A percentile compares a stretch with the other conserved stretches of the same genome.
phyloP scores from a whole-genome alignment of 2,888 invertebrate genomes.

The Ophion costatus region DNA sequence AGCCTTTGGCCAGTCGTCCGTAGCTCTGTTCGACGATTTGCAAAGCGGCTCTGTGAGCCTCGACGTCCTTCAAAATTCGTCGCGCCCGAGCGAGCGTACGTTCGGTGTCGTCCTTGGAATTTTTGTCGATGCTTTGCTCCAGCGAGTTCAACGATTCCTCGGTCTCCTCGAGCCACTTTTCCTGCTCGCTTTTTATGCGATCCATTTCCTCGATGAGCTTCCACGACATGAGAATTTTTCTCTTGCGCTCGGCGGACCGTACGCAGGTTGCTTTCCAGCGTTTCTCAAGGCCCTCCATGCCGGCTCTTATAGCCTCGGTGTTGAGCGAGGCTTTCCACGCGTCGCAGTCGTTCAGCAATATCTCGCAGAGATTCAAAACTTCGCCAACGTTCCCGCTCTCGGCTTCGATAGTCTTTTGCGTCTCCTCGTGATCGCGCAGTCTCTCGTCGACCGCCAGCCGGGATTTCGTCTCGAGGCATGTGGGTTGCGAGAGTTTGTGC shows the following conservation, averaged over 20 bases:
- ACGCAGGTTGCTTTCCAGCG: slow-evolving; percentile 92
- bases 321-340: slow-evolving; percentile 90
- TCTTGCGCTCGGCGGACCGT: slow-evolving; percentile 89
- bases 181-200: slow-evolving; percentile 85
- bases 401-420: slow-evolving; percentile 90
- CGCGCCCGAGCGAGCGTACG: slow-evolving; percentile 86
- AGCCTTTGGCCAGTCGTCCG: slow-evolving; percentile 88
- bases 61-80: slow-evolving; percentile 85
- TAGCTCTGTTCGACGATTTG: slow-evolving; percentile 89
- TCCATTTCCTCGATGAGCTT: slow-evolving; percentile 86
- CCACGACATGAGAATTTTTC: slow-evolving; percentile 87
- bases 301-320: slow-evolving; percentile 87
- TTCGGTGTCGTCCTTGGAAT: slow-evolving; percentile 86
- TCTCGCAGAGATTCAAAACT: slow-evolving; percentile 91
- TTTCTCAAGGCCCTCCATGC: slow-evolving; percentile 89
- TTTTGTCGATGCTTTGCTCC: slow-evolving; percentile 86
- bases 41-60: slow-evolving; percentile 85
- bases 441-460: slow-evolving; percentile 88
- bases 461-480: slow-evolving; percentile 88
- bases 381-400: slow-evolving; percentile 92
- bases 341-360: slow-evolving; percentile 90
- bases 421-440: slow-evolving; percentile 89
- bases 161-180: slow-evolving; percentile 87
- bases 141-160: slow-evolving; percentile 87
- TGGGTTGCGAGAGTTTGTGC: slow-evolving; percentile 87